Evolutionary conservation across 2,888 invertebrate genomes (phyloP), one percentile per base, ranked within the genome.

Genomic region (Xanthia icteritia): DNA sequence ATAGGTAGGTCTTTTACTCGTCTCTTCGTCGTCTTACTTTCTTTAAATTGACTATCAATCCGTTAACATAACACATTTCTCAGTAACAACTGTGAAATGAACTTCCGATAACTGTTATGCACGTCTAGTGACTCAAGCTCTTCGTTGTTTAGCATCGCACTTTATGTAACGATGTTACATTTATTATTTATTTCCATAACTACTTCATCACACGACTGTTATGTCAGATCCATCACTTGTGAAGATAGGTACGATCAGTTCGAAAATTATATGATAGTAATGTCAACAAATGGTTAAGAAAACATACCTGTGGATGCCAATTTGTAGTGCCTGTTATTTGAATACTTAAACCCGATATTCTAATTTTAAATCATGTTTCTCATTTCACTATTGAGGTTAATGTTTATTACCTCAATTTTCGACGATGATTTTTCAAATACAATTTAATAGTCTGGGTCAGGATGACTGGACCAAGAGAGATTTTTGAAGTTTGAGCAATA

Each of bases 61-160:
- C 17, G 31, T 27, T 60, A 51, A 45, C n/a, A 23, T 20, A 48
- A 61, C 15, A 48, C 39, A 67, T 42, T 70, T 48, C 56, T 31
- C 23, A 39, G 27, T 39, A 66, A 66, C 11, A 65, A 45, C 36
- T 27, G 64, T 73, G 20, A 54, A 69, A 54, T 60, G 8, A 77
- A 54, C 36, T 63, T 45, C 36, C 45, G 9, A 9, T 61, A 61
- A 27, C 51, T 51, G 51, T 78, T 78, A 78, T n/a, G 42, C 63
- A 42, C 61, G 39, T 76, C 58, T 69, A 73, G 84, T 83, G 80
- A 83, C 68, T 76, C 17, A 63, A 75, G 23, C 39, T 65, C 42
- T 61, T 70, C 61, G 23, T 36, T 70, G 72, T 13, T 48, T 48
- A 64, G 17, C 54, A 36, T 60, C 20, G 23, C 58, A 36, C 13